A percentile compares a stretch with the other conserved stretches of the same genome.
Evolutionary conservation across 2,113 vertebrate species (phyloP).

Genomic region (Charina bottae): DNA sequence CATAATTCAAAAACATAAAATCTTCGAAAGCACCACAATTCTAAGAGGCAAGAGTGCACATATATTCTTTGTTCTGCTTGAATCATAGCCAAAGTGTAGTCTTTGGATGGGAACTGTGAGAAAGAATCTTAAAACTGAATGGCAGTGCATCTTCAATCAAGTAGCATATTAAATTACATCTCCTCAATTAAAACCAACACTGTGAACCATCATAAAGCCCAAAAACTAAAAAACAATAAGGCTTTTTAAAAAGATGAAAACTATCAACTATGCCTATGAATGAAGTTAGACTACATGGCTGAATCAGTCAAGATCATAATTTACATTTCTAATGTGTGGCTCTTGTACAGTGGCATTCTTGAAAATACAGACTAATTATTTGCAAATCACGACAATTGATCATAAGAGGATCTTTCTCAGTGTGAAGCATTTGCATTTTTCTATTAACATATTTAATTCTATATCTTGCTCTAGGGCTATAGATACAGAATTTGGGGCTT

Average conservation of each 20-base stretch:
- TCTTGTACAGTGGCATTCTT: neutral
- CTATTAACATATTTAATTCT: neutral
- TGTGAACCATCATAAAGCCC: neutral
- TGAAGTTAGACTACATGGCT: neutral
- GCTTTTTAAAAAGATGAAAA: neutral
- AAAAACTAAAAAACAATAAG: neutral
- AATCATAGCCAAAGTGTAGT: neutral
- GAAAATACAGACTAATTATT: neutral
- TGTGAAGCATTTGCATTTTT: neutral
- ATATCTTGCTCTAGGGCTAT: neutral
- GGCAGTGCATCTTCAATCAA: neutral
- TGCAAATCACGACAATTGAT: neutral
- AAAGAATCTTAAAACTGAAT: neutral
- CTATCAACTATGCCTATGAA: neutral
- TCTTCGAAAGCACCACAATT: neutral
- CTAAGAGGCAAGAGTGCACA: neutral
- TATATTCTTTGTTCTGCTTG: neutral
- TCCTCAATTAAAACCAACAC: neutral
- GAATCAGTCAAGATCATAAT: neutral
- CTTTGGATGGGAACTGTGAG: neutral
- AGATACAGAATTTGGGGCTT: neutral
- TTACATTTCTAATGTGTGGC: neutral
- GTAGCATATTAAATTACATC: neutral
- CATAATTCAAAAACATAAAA: constrained; percentile 20
- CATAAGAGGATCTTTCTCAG: neutral